Conservation (phyloP, 2,797 vertebrate species). For the Chaenodraco wilsoni region DNA sequence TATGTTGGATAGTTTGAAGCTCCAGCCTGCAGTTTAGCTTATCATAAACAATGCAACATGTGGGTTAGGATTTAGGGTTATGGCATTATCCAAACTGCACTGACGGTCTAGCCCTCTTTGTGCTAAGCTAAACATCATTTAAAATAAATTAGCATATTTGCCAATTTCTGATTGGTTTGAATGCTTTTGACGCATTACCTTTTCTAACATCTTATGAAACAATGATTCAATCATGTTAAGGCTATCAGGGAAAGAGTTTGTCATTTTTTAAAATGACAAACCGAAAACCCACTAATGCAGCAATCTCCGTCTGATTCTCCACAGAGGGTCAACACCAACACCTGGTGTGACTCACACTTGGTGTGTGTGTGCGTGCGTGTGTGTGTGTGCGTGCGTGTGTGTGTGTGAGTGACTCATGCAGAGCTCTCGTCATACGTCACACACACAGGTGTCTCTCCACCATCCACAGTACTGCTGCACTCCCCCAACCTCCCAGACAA, state of each 20-base stretch:
- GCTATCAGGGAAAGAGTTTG: background rate
- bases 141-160: background rate
- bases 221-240: background rate
- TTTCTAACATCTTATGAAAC: background rate
- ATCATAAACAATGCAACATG: background rate
- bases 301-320: background rate
- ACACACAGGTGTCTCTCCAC: background rate
- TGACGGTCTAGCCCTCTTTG: background rate
- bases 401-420: background rate
- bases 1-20: background rate
- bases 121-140: background rate
- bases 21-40: background rate
- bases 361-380: too few species aligned
- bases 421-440: background rate
- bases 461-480: constrained; percentile 14
- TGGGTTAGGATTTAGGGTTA: too few species aligned
- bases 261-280: background rate
- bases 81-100: too few species aligned
- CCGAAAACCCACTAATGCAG: background rate
- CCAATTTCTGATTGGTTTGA: background rate
- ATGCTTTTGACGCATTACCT: background rate
- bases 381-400: too few species aligned
- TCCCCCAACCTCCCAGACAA: constrained; percentile 3
- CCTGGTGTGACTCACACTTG: background rate
- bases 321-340: background rate